These are phyloP conservation scores for Lepidurus couesii DNA, from an alignment of 1,140 invertebrate species.

Conservation along the genomic window DNA sequence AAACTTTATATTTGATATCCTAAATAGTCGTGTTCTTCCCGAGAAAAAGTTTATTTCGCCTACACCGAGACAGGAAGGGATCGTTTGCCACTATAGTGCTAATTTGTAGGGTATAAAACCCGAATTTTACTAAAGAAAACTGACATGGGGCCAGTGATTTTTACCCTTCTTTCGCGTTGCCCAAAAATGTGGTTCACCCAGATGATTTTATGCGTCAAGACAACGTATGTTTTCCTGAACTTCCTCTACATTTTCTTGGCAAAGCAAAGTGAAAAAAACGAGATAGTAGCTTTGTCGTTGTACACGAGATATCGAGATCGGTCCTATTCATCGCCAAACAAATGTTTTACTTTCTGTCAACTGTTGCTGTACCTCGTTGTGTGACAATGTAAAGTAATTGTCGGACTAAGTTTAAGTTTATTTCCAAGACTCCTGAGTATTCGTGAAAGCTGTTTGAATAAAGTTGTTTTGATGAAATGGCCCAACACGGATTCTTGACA, in stretches of 20 bases:
- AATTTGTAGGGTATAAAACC: not conserved
- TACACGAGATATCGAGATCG: not conserved
- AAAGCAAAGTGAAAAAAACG: not conserved
- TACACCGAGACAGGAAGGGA: not conserved
- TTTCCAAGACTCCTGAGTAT: too few species aligned
- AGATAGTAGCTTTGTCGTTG: not conserved
- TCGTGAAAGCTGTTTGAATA: too few species aligned
- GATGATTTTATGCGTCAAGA: not conserved
- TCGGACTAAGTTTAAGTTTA: too few species aligned
- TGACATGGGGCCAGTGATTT: not conserved
- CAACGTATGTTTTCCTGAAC: not conserved
- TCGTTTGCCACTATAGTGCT: conserved; percentile 1
- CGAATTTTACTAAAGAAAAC: not conserved
- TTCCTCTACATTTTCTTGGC: not conserved
- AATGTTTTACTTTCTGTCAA: conserved; percentile 7
- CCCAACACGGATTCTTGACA: too few species aligned
- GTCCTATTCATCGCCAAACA: not conserved
- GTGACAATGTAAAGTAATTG: too few species aligned
- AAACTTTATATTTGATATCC: not conserved
- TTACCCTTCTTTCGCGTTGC: not conserved
- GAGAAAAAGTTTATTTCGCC: not conserved
- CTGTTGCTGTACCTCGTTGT: not conserved
- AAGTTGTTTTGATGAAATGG: too few species aligned
- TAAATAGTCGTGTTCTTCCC: not conserved
- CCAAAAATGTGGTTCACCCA: not conserved